These are phyloP conservation scores for Coenonympha arcania DNA, from an alignment of 2,888 invertebrate species.

Conservation along the genomic window DNA sequence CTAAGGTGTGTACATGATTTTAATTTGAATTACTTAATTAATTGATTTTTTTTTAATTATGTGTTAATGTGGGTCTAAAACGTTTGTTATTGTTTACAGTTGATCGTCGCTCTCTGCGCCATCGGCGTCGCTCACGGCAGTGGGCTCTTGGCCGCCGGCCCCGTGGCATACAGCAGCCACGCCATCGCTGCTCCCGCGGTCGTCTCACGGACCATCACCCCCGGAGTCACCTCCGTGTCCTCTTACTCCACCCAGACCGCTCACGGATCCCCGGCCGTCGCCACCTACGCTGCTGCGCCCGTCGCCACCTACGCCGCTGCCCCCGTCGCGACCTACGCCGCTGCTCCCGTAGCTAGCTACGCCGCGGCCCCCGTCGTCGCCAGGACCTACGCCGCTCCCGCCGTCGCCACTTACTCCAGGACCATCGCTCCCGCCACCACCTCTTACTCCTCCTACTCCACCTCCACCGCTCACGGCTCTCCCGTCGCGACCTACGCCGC, in stretches of 20 bases:
- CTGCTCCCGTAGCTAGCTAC: slow-evolving; percentile 33
- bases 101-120: slow-evolving; percentile 74
- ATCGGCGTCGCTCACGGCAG: slow-evolving; percentile 76
- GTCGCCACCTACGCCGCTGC: slow-evolving; percentile 29
- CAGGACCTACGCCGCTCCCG: slow-evolving; percentile 34
- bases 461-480: slow-evolving; percentile 34
- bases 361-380: slow-evolving; percentile 32
- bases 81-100: slow-evolving; percentile 37
- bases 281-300: slow-evolving; percentile 41
- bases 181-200: slow-evolving; percentile 55
- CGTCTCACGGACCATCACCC: slow-evolving; percentile 53
- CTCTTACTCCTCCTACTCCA: slow-evolving; percentile 31
- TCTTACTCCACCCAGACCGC: slow-evolving; percentile 43
- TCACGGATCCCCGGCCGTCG: slow-evolving; percentile 31
- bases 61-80: neutral
- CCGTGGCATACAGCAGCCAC: slow-evolving; percentile 65
- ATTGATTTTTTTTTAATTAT: too few relatives aligned
- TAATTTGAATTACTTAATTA: slow-evolving; percentile 1
- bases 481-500: slow-evolving; percentile 40
- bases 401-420: too few relatives aligned
- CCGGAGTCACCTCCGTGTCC: slow-evolving; percentile 46
- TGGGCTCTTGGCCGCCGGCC: slow-evolving; percentile 61
- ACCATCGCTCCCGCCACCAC: slow-evolving; percentile 34
- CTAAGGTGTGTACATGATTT: slow-evolving; percentile 54
- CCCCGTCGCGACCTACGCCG: slow-evolving; percentile 40